Percentiles rank a stretch among this genome's conserved stretches.
Conservation (phyloP, 2,113 vertebrate genomes). For the Pimephales promelas region DNA sequence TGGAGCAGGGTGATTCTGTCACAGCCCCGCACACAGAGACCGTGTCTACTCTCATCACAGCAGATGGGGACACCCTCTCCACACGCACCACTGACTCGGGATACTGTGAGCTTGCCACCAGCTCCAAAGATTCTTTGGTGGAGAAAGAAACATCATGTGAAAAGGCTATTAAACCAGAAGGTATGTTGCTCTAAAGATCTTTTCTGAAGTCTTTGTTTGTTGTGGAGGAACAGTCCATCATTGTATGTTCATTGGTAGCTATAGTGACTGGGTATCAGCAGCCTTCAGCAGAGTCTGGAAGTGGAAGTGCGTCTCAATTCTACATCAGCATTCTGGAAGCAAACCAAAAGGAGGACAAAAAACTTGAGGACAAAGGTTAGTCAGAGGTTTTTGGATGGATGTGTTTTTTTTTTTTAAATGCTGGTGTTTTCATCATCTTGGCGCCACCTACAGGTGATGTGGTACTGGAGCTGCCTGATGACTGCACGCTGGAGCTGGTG, state of each 20-base stretch:
- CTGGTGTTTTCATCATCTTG: neutral
- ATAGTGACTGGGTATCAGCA: conserved; percentile 94
- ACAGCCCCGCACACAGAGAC: conserved; percentile 53
- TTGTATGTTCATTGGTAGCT: conserved; percentile 70
- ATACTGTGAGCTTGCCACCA: conserved; percentile 79
- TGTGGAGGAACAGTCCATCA: neutral
- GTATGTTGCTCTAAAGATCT: conserved; percentile 66
- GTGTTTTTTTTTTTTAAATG: neutral
- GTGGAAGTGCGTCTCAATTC: conserved; percentile 84
- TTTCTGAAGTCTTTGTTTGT: neutral
- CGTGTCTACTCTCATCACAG: conserved; percentile 60
- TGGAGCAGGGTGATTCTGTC: conserved; percentile 35
- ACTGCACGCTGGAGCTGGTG: conserved; percentile 87
- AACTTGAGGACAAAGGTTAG: conserved; percentile 93
- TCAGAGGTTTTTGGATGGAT: neutral
- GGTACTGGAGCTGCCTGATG: conserved; percentile 81
- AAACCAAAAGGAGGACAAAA: conserved; percentile 83
- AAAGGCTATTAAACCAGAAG: conserved; percentile 90
- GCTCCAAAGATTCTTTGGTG: conserved; percentile 71
- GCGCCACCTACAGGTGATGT: conserved; percentile 77
- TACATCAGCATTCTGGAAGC: conserved; percentile 87
- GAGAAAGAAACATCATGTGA: conserved; percentile 89
- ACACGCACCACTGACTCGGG: conserved; percentile 81
- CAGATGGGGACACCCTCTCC: conserved; percentile 67
- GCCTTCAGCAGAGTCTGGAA: conserved; percentile 79